phyloP scores from a whole-genome alignment of 35 echinoderm and acorn worm species.

The Amphiura filiformis region DNA sequence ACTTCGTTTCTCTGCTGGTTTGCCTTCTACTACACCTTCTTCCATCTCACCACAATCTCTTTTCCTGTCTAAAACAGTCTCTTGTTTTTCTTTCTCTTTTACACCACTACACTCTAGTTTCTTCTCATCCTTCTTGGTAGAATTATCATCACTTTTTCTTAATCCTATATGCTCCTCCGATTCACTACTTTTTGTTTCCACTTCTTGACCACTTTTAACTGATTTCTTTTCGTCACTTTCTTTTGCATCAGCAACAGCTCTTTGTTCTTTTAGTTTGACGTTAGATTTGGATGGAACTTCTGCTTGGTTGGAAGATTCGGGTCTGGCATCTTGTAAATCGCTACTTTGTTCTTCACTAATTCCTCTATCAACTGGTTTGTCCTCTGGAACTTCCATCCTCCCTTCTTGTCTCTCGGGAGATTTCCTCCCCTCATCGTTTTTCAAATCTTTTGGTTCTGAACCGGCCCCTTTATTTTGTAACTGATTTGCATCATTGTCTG shows the following conservation, averaged over 20 bases:
- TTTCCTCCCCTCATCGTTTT: conserved; percentile 1
- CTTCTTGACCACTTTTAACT: too few relatives aligned
- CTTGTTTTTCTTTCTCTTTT: background rate
- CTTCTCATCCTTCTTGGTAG: too few relatives aligned
- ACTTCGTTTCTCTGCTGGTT: background rate
- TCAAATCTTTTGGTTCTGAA: background rate
- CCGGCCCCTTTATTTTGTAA: background rate
- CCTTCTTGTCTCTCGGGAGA: background rate
- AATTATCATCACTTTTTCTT: too few relatives aligned
- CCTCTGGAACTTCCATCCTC: background rate
- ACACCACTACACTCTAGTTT: background rate
- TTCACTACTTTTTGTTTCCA: background rate
- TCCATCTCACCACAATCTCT: background rate
- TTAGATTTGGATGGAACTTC: too few relatives aligned
- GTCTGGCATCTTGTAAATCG: background rate
- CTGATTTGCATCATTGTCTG: background rate
- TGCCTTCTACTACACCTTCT: background rate
- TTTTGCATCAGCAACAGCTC: too few relatives aligned
- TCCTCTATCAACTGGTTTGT: background rate
- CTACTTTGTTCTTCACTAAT: conserved; percentile 12
- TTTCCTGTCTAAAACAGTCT: background rate
- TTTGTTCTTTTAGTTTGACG: too few relatives aligned
- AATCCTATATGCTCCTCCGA: too few relatives aligned
- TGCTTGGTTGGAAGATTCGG: too few relatives aligned
- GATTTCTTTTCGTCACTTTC: too few relatives aligned